Conservation (phyloP, 1,140 invertebrate genomes). For the Heterodera carotae region DNA sequence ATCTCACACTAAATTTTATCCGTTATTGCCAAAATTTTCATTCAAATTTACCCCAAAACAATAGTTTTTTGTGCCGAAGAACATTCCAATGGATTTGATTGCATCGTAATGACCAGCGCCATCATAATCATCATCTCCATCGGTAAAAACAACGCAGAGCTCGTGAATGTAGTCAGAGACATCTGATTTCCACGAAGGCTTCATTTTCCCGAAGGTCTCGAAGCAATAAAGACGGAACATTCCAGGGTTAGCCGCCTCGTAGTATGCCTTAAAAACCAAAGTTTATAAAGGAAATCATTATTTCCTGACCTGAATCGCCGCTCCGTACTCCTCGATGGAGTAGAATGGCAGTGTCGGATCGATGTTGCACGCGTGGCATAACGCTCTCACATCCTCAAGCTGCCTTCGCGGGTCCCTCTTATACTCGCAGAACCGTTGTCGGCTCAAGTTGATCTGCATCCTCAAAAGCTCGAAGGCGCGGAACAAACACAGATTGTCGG, state of each 20-base stretch:
- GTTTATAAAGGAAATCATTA: not conserved
- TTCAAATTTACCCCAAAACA: not conserved
- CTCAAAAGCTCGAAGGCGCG: not conserved
- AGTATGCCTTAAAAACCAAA: not conserved
- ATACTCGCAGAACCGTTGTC: not conserved
- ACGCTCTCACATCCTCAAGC: not conserved
- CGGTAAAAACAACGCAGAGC: not conserved
- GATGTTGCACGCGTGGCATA: not conserved
- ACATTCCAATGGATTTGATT: not conserved
- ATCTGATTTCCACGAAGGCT: not conserved
- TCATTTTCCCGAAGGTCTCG: not conserved
- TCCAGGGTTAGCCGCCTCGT: not conserved
- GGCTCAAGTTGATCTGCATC: not conserved
- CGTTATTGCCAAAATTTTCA: not conserved
- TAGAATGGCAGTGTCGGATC: not conserved
- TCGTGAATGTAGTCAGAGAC: not conserved
- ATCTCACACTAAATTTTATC: not conserved
- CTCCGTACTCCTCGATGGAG: not conserved
- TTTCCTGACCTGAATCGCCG: not conserved
- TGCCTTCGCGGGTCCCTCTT: not conserved
- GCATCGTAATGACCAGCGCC: not conserved
- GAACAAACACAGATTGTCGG: not conserved
- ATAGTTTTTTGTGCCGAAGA: not conserved
- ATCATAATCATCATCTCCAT: not conserved
- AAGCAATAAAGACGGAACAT: not conserved